Evolutionary conservation across 2,888 invertebrate genomes (phyloP), one percentile per base, ranked within the genome.

Genomic region (Caenorhabditis virilis): DNA sequence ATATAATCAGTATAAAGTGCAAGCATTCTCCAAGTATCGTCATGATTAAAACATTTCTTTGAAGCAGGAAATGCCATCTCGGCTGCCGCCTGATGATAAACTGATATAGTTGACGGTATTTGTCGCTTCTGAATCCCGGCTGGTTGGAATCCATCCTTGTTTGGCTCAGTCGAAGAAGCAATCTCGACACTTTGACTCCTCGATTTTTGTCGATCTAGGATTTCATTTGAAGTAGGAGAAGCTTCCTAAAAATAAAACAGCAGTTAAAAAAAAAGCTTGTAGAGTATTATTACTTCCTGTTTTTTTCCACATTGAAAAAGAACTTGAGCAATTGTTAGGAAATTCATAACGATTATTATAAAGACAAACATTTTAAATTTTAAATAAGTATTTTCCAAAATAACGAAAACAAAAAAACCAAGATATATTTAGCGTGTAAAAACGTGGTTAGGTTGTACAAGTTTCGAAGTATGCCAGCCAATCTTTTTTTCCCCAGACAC

Each of bases 1-100:
- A 62, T 56, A 38, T 43, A 53, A 23, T 62, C 56, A 27, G 56
- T 36, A 39, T 62, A 62, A 6, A 62, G 39, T 3, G 62, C 62
- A 13, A 62, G 33, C 13, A 51, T 56, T 20, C 63, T 43, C 57
- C 57, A 63, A 11, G 36, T 50, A 41, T 63, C 63, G 33, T 63
- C 63, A 41, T 63, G 63, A 48, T 63, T 63, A 25, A 43, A 36
- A 22, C 63, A 63, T 18, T 39, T 38, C 1, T 33, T 18, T 9
- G 63, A 63, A 18, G 57, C 57, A 2, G 63, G 63, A 35, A 35
- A 63, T 2, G 63, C 63, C 35, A 57, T 35, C 41, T 18, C 49
- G 47, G 7, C 43, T 47, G 30, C 30, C 7, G 39, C 58, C 25
- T 50, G 43, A 42, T 59, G 58, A 48, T 64, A 64, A 7, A 51